Conservation (phyloP, 2,113 vertebrate species). For the Sylvia atricapilla region DNA sequence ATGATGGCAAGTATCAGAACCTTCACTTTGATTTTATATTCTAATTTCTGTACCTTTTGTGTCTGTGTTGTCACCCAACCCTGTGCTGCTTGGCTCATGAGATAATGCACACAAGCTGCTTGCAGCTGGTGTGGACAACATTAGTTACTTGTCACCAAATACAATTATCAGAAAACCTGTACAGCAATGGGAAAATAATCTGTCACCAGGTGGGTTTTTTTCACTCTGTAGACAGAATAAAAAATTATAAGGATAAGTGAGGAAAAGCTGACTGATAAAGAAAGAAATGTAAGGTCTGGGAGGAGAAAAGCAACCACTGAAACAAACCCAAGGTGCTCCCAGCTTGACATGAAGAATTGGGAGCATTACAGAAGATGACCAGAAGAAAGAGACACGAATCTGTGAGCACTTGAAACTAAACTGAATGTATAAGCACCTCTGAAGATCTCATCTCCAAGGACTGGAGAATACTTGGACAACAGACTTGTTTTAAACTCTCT, state of each 20-base stretch:
- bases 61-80: neutral
- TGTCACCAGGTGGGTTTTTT: neutral
- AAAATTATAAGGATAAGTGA: neutral
- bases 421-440: neutral
- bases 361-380: neutral
- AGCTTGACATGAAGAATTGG: neutral
- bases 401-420: neutral
- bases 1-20: neutral
- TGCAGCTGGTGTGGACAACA: neutral
- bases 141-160: neutral
- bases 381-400: neutral
- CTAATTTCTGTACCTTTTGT: neutral
- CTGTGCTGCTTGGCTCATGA: neutral
- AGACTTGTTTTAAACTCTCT: neutral
- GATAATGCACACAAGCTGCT: neutral
- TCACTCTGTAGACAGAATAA: neutral
- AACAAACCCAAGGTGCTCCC: neutral
- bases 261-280: neutral
- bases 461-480: neutral
- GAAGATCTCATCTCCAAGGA: neutral
- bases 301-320: neutral
- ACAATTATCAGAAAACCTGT: neutral
- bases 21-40: neutral
- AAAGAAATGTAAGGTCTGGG: neutral
- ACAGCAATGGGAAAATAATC: neutral